Evolutionary conservation across 92 coral and sea anemone species (phyloP).

Genomic region (Phenganax subtilis): DNA sequence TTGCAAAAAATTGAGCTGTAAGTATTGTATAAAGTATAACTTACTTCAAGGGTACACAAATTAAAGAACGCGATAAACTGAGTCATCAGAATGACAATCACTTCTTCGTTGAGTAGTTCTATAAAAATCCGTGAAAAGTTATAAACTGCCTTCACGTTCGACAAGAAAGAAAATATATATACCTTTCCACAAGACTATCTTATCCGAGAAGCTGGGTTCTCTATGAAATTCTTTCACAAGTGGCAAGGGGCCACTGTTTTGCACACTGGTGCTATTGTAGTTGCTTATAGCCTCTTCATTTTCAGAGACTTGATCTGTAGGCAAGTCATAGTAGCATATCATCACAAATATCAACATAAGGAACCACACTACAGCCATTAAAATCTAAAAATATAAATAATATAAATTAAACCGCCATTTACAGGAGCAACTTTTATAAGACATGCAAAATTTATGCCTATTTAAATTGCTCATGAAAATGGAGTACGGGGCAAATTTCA

Average conservation of each 20-base stretch:
- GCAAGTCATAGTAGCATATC: slow-evolving; percentile 67
- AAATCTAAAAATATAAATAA: slow-evolving; percentile 49
- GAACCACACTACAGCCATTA: slow-evolving; percentile 76
- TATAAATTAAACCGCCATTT: not conserved
- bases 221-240: not conserved
- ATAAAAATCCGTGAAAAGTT: not conserved
- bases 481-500: too few relatives aligned
- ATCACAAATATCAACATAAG: slow-evolving; percentile 63
- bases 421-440: too few relatives aligned
- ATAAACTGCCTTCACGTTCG: not conserved
- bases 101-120: slow-evolving; percentile 79
- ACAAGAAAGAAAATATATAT: not conserved
- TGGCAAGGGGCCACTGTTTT: slow-evolving; percentile 1
- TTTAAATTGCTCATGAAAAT: too few relatives aligned
- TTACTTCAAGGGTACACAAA: slow-evolving; percentile 84
- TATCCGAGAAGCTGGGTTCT: not conserved
- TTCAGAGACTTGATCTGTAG: slow-evolving; percentile 27
- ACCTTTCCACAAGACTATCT: slow-evolving; percentile 25
- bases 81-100: slow-evolving; percentile 76
- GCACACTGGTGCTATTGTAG: not conserved
- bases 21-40: not conserved
- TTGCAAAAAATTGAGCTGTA: too few relatives aligned
- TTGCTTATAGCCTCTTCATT: slow-evolving; percentile 7
- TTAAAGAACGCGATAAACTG: slow-evolving; percentile 85
- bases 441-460: too few relatives aligned